Evolutionary conservation across 2,797 vertebrate genomes (phyloP).

Genomic region (Gadopsis bispinosus): DNA sequence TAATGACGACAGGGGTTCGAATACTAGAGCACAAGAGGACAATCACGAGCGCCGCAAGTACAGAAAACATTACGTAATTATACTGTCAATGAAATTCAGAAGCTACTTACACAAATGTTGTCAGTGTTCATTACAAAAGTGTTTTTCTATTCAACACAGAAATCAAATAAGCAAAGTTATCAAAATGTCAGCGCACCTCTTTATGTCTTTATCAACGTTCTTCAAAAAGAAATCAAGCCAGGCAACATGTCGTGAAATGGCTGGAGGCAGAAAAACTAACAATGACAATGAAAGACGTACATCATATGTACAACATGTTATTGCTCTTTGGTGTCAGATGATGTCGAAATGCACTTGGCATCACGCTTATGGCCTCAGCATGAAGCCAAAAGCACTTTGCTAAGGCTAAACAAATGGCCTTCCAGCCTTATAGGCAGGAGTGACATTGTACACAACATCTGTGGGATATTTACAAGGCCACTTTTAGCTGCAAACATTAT

Average conservation of each 20-base stretch:
- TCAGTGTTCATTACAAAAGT: not conserved
- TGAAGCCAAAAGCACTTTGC: not conserved
- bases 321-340: not conserved
- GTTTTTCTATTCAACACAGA: not conserved
- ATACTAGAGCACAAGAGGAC: not conserved
- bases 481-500: constrained; percentile 2
- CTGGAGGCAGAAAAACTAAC: not conserved
- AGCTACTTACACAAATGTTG: not conserved
- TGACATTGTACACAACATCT: not conserved
- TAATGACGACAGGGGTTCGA: constrained; percentile 1
- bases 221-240: not conserved
- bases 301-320: not conserved
- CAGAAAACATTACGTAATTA: constrained; percentile 1
- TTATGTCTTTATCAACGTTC: not conserved
- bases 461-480: constrained; percentile 16
- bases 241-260: not conserved
- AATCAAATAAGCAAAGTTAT: not conserved
- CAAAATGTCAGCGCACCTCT: not conserved
- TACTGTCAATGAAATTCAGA: not conserved
- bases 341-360: constrained; percentile 7
- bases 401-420: not conserved
- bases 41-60: not conserved
- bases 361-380: not conserved
- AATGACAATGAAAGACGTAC: not conserved
- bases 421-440: not conserved